Evolutionary conservation across 1,140 invertebrate species (phyloP).

Genomic region (Steinernema khuongi): DNA sequence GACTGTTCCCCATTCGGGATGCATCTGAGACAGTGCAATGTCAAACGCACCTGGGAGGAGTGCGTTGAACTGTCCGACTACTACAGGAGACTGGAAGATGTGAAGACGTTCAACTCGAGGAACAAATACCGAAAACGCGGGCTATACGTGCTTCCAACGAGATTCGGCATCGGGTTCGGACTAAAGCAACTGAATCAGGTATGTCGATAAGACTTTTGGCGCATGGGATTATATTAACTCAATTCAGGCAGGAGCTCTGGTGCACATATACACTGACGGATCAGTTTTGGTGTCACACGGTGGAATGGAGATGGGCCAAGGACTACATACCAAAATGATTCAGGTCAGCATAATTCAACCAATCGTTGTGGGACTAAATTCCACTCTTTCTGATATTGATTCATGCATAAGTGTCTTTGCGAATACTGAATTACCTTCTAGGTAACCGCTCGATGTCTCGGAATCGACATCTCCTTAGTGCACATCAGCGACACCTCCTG

Average conservation of each 20-base stretch:
- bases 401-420: no score
- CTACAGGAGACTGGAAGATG: constrained; percentile 63
- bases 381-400: not conserved
- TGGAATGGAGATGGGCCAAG: constrained; percentile 92
- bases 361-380: not conserved
- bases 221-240: not conserved
- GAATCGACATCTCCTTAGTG: constrained; percentile 72
- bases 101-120: constrained; percentile 73
- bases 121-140: constrained; percentile 82
- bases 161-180: constrained; percentile 81
- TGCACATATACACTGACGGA: constrained; percentile 84
- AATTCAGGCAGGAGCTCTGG: constrained; percentile 69
- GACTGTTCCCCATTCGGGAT: constrained; percentile 76
- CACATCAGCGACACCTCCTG: constrained; percentile 81
- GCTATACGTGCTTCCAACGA: constrained; percentile 77
- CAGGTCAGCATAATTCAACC: constrained; percentile 64
- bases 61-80: constrained; percentile 71
- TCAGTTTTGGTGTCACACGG: constrained; percentile 84
- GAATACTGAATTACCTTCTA: constrained; percentile 66
- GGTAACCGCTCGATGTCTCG: constrained; percentile 67
- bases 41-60: constrained; percentile 76
- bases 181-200: constrained; percentile 76
- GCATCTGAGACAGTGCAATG: constrained; percentile 70
- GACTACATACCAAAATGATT: constrained; percentile 88
- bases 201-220: constrained; percentile 9